phyloP scores from a whole-genome alignment of 92 coral and sea anemone species.

The Zoanthus sociatus region DNA sequence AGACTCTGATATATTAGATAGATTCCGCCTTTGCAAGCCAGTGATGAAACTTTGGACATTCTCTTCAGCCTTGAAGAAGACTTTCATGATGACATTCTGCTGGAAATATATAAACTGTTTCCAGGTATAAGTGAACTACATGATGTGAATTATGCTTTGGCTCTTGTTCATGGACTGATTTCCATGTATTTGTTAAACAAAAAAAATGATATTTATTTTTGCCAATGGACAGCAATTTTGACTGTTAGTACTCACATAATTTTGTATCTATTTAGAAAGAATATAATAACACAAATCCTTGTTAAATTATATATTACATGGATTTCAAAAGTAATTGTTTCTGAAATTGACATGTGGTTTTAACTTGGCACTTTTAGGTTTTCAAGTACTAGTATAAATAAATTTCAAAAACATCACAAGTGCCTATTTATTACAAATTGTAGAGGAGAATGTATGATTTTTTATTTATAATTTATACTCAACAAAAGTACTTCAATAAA shows the following conservation, averaged over 20 bases:
- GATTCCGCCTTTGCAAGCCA: not conserved
- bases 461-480: too few species aligned
- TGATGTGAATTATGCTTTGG: not conserved
- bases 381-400: too few species aligned
- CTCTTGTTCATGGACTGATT: constrained; percentile 21
- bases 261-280: not conserved
- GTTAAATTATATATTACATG: not conserved
- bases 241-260: not conserved
- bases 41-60: constrained; percentile 8
- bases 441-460: too few species aligned
- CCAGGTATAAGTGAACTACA: not conserved
- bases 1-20: too few species aligned
- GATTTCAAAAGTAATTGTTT: not conserved
- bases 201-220: not conserved
- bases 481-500: too few species aligned
- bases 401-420: too few species aligned
- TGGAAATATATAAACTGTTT: not conserved
- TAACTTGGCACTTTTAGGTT: not conserved
- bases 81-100: constrained; percentile 18
- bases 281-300: not conserved
- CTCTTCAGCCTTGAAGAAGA: constrained; percentile 29
- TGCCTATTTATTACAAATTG: not conserved
- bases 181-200: not conserved
- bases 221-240: not conserved
- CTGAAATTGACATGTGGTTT: not conserved